Evolutionary conservation across 2,888 invertebrate species (phyloP), one percentile per base, ranked within the genome.

Genomic region (Tenodera sinensis): DNA sequence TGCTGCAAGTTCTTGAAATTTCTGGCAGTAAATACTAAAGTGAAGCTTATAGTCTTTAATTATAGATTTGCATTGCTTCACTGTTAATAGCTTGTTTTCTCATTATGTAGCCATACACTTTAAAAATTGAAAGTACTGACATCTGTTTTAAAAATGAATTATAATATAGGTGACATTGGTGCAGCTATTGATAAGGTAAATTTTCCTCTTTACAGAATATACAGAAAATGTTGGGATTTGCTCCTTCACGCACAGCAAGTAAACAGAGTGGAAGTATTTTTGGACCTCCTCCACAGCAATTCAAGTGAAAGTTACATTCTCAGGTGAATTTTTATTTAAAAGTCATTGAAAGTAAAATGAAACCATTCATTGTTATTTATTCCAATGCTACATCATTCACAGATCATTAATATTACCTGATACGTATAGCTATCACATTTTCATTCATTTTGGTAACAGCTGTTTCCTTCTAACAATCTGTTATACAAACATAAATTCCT

Each of bases 211-310:
- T 97, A 87, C 96, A 99, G 96, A 99, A 99, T 93, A 98, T 99
- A 91, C 99, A 99, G 93, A 99, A 99, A 93, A 93, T 99, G 89
- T 94, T 99, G 85, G 99, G 99, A 88, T 98, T 99, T 94, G 98
- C 99, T 0, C 99, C 99, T 87, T 99, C 99, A 1, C 95, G 99
- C 92, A 98, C 99, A 42, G 99, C 99, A 87, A 98, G 97, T 90
- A 99, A 99, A 93, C 99, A 99, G 93, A 97, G 97, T 89, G 97
- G 97, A 87, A 96, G 97, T 90, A 94, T 98, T 88, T 98, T 98
- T 94, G 97, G 96, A 34, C 96, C 97, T 42, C 95, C 97, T 86
- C 96, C 97, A 8, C 96, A 97, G 89, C 97, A 97, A 93, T 97
- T 97, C 92, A 97, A 97, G 94, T 97, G 95, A 95, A 71, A 71